Conservation (phyloP, 2,888 invertebrate species). For the Eristalis intricaria region DNA sequence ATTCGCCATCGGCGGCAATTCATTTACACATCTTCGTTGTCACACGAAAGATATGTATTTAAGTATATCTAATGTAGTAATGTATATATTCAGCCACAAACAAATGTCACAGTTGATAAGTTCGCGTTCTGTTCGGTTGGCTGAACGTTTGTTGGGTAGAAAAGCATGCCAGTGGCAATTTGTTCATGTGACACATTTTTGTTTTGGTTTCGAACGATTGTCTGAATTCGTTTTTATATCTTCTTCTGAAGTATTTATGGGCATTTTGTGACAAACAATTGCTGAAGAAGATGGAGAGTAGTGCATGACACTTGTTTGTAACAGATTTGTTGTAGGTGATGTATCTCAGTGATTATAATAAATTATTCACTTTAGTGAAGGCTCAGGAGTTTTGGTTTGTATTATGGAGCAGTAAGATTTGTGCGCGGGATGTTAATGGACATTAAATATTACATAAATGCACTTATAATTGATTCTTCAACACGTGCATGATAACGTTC, state of each 20-base stretch:
- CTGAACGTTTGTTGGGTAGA: slow-evolving; percentile 57
- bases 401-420: not conserved
- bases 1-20: slow-evolving; percentile 64
- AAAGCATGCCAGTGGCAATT: slow-evolving; percentile 67
- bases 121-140: slow-evolving; percentile 62
- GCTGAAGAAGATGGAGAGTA: slow-evolving; percentile 24
- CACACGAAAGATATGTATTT: slow-evolving; percentile 40
- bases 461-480: not conserved
- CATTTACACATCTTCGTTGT: slow-evolving; percentile 29
- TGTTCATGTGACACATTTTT: slow-evolving; percentile 62
- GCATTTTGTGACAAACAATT: slow-evolving; percentile 39
- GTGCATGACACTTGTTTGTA: slow-evolving; percentile 62
- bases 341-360: slow-evolving; percentile 16
- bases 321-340: slow-evolving; percentile 31
- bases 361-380: not conserved
- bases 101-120: slow-evolving; percentile 70
- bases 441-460: not conserved
- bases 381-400: not conserved
- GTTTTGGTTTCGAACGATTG: slow-evolving; percentile 5
- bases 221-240: not conserved
- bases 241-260: slow-evolving; percentile 42
- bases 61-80: not conserved
- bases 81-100: not conserved
- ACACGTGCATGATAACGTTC: not conserved
- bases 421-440: not conserved